Evolutionary conservation across 2,888 invertebrate species (phyloP).

Genomic region (Mycogona germanica): DNA sequence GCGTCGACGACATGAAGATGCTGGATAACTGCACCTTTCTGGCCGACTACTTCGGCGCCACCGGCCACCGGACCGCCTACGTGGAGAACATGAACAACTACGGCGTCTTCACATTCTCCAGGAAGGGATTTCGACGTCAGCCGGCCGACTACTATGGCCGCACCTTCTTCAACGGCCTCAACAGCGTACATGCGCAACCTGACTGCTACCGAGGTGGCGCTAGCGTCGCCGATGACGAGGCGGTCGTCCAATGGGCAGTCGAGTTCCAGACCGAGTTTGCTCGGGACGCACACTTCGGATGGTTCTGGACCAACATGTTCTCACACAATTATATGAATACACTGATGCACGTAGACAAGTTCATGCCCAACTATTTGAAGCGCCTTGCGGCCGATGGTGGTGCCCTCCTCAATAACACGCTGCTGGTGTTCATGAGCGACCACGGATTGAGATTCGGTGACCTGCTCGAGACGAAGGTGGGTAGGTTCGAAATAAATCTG

Average conservation of each 20-base stretch:
- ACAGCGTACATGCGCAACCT: slow-evolving; percentile 45
- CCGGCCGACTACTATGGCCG: slow-evolving; percentile 78
- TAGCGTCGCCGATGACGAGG: slow-evolving; percentile 45
- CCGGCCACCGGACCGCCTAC: slow-evolving; percentile 61
- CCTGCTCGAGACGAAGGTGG: slow-evolving; percentile 40
- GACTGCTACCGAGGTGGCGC: slow-evolving; percentile 48
- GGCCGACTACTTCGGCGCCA: slow-evolving; percentile 63
- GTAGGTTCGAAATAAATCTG: slow-evolving; percentile 64
- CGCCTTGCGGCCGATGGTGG: slow-evolving; percentile 21
- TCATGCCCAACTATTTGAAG: slow-evolving; percentile 37
- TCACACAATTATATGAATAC: slow-evolving; percentile 75
- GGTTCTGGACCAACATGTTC: slow-evolving; percentile 71
- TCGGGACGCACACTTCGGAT: slow-evolving; percentile 55
- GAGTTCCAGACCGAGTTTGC: slow-evolving; percentile 49
- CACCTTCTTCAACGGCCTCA: slow-evolving; percentile 46
- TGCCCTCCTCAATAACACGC: slow-evolving; percentile 21
- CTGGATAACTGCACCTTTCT: slow-evolving; percentile 72
- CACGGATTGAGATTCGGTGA: slow-evolving; percentile 34
- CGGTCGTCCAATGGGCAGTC: slow-evolving; percentile 55
- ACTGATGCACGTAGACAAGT: slow-evolving; percentile 57
- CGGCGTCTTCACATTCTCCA: slow-evolving; percentile 66
- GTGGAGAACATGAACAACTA: slow-evolving; percentile 70
- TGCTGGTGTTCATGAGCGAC: slow-evolving; percentile 30
- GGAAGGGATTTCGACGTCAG: slow-evolving; percentile 55
- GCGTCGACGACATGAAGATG: slow-evolving; percentile 35